Base-by-base conservation (phyloP, 92 coral and sea anemone genomes). In the Porites divaricata region DNA sequence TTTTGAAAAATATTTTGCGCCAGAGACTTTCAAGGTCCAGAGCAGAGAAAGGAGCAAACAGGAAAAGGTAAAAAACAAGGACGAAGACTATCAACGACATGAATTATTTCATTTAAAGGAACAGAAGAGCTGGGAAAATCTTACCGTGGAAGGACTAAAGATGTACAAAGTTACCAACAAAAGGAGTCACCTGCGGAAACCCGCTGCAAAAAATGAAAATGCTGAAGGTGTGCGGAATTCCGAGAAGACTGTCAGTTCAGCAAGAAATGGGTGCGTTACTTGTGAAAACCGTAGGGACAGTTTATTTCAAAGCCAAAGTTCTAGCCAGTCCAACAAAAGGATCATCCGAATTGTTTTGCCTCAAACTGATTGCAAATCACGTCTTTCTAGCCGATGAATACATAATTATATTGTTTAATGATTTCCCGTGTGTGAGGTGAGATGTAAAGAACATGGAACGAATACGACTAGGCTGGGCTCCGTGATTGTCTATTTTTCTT, bases 1-100 rank as follows among this genome's bases (percentile, higher is more conserved):
- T 8, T 57, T 81, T 71, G 86, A 81, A 57, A 81, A 81, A 51
- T 71, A 71, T 49, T 81, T 81, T 81, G 13, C 64, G 11, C 24
- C 22, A 41, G 59, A 70, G 48, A 9, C 41, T 2, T 9, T 48
- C 48, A 57, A 61, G 50, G 41, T 51, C 45, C 2, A 17, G 52
- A 24, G 8, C 10, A 23, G 26, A 17, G 75, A 15, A 53, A 28
- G 9, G 54, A 67, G 14, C 23, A 51, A 14, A 24, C 35, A 15
- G 14, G 28, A 53, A 9, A 52, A 67, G 11, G 12, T 45, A 2
- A 56, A 19, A 57, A 48, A 48, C 8, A 26, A 4, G n/a, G 19
- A 2, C 9, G n/a, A 45, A 53, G 67, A 15, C 19, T 15, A 24
- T 24, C 24, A 58, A 41, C 21, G 23, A 41, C 41, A 41, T 70